A percentile compares a stretch with the other conserved stretches of the same genome.
Conservation (phyloP, 2,113 vertebrate genomes). For the Cettia cetti region DNA sequence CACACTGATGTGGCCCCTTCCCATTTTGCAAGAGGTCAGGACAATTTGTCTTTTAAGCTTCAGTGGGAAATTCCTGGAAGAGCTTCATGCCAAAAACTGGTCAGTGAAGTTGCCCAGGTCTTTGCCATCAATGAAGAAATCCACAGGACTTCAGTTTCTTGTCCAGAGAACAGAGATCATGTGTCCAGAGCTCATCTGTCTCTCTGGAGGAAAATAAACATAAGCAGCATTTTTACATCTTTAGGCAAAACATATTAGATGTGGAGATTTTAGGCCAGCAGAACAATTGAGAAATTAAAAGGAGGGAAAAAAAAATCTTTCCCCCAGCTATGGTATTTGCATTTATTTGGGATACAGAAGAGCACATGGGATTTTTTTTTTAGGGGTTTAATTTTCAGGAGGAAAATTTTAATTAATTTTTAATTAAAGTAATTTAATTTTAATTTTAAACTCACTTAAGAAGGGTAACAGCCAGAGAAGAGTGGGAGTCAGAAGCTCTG, state of each 20-base stretch:
- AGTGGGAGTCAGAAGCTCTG: neutral
- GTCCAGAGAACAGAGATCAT: neutral
- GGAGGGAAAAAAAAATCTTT: neutral
- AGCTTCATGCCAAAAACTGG: neutral
- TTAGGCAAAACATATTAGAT: neutral
- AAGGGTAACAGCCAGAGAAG: accelerated
- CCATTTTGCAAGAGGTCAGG: conserved; percentile 31
- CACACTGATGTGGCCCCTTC: neutral
- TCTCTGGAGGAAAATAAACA: neutral
- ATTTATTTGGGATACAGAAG: neutral
- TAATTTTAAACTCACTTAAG: neutral
- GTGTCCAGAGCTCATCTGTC: neutral
- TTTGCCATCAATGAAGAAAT: neutral
- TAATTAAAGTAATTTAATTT: neutral
- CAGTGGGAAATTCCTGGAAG: neutral
- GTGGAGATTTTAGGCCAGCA: neutral
- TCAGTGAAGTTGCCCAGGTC: neutral
- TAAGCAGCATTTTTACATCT: neutral
- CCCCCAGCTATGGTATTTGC: accelerated
- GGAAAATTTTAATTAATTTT: neutral
- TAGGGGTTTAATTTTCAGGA: neutral
- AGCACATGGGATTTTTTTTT: neutral
- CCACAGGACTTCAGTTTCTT: neutral
- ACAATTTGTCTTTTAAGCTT: neutral
- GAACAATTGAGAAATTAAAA: neutral